Base-by-base conservation (phyloP, 2,797 vertebrate genomes). In the Dicrostonyx torquatus region DNA sequence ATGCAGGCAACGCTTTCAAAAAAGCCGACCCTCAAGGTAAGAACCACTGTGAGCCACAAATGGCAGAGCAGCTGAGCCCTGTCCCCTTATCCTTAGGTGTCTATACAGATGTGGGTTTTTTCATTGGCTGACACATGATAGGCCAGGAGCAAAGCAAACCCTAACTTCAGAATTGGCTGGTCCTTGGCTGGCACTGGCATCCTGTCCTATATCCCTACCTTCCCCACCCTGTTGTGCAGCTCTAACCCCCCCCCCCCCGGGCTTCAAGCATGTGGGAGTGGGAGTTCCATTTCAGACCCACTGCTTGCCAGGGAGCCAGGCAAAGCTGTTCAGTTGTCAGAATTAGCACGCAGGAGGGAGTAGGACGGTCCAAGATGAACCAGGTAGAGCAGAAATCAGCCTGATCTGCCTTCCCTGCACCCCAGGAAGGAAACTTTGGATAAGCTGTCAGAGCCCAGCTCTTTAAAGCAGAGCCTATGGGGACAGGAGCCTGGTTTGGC, bases 1-100 rank as follows among this genome's bases (percentile, higher is more conserved):
- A 99, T 0, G 99, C 99, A 0, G 99, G 99, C 85, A 99, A 99
- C 0, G 99, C 99, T 13, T 99, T 99, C 98, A 99, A 99, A 98
- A 99, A 99, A 98, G 99, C 99, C 0, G 99, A 99, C 95, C 99
- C 99, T 43, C 99, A 99, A 98, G 99, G 99, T 99, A 98, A 87
- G 93, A 20, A 11, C n/a, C 45, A 5, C 50, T 0, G 7, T 6
- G 75, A 72, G 15, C 34, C 17, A 1, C n/a, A 13, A 53, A 14
- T 10, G 8, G 14, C 78, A 37, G 70, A 14, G 17, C n/a, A 0
- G 26, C 48, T 1, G 55, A n/a, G 40, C 11, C 0, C 70, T 48
- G 7, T 24, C 15, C 2, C 20, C n/a, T 24, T 5, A 34, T 26
- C 60, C 79, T 89, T 80, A 0, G 73, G 68, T 79, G 29, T 90